A percentile compares a stretch with the other conserved stretches of the same genome.
phyloP scores from a whole-genome alignment of 2,113 vertebrate genomes.

The Anarhynchus alexandrinus region DNA sequence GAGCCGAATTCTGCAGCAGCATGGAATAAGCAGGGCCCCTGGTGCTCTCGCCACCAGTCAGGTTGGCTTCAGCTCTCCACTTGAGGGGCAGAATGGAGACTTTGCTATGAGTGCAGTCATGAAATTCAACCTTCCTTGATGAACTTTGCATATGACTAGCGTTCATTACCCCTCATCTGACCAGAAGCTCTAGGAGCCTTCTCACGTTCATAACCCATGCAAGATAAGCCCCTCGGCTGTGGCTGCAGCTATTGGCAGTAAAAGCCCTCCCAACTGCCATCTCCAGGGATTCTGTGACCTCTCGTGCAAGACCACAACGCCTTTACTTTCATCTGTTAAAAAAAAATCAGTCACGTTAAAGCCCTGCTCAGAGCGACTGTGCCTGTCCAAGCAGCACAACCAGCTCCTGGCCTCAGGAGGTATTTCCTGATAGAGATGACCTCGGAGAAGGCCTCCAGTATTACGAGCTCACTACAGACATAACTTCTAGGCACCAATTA shows the following conservation, averaged over 20 bases:
- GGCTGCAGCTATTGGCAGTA: accelerated
- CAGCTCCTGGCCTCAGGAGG: background rate
- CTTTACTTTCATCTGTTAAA: background rate
- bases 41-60: accelerated
- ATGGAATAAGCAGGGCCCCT: background rate
- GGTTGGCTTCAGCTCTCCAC: background rate
- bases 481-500: background rate
- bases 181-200: background rate
- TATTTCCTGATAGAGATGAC: background rate
- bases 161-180: background rate
- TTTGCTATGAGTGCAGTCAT: background rate
- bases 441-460: background rate
- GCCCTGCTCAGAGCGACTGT: background rate
- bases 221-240: accelerated
- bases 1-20: background rate
- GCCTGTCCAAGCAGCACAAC: background rate
- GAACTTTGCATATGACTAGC: background rate
- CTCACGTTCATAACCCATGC: background rate
- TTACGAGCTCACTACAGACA: background rate
- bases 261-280: background rate
- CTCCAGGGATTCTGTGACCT: background rate
- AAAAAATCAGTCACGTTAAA: background rate
- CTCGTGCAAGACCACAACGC: accelerated
- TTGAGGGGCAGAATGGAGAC: background rate
- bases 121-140: background rate